phyloP scores from a whole-genome alignment of 2,888 invertebrate species.

The Tethea ocularis region DNA sequence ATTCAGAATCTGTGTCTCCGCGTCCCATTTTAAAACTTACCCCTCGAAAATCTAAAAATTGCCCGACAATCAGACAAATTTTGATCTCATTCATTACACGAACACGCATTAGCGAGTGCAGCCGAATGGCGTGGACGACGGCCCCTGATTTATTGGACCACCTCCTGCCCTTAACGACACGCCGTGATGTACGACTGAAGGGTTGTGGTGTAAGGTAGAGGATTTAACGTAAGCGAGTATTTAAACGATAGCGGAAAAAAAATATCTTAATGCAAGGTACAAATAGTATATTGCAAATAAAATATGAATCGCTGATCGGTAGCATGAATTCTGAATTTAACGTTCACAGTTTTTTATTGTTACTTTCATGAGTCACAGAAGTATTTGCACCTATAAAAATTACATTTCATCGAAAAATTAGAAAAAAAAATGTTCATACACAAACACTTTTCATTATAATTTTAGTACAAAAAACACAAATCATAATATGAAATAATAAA shows the following conservation, averaged over 20 bases:
- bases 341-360: too few relatives aligned
- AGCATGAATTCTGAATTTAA: too few relatives aligned
- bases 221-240: constrained; percentile 17
- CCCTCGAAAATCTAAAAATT: constrained; percentile 43
- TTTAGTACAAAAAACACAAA: too few relatives aligned
- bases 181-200: constrained; percentile 70
- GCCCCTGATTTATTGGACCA: constrained; percentile 79
- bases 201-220: constrained; percentile 29
- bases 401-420: too few relatives aligned
- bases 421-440: too few relatives aligned
- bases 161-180: constrained; percentile 83
- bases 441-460: too few relatives aligned
- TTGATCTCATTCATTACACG: constrained; percentile 78
- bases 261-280: too few relatives aligned
- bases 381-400: too few relatives aligned
- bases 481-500: too few relatives aligned
- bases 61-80: constrained; percentile 47
- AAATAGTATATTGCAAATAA: too few relatives aligned
- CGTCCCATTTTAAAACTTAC: constrained; percentile 21
- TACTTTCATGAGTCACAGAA: too few relatives aligned
- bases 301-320: too few relatives aligned
- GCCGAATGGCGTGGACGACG: constrained; percentile 74
- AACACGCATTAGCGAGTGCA: constrained; percentile 71
- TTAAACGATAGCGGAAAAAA: neutral
- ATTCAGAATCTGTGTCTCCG: neutral